phyloP scores from a whole-genome alignment of 1,140 invertebrate genomes.

The Calliopsis andreniformis region DNA sequence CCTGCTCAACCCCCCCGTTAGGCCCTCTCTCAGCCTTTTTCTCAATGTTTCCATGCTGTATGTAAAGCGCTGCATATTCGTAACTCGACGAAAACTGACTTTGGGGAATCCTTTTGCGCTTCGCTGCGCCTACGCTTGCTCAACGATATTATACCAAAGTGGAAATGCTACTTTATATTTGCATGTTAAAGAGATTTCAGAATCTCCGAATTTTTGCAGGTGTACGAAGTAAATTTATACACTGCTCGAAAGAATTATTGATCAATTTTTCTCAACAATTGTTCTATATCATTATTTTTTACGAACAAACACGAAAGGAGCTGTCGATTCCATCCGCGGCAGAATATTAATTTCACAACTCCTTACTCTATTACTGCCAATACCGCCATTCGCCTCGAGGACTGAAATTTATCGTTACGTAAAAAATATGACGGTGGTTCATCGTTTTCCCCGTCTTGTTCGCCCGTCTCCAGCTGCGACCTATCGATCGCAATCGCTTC shows the following conservation, averaged over 20 bases:
- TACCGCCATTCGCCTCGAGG: not conserved
- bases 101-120: conserved; percentile 11
- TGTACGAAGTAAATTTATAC: too few species aligned
- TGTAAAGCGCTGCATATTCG: conserved; percentile 5
- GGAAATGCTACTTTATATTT: too few species aligned
- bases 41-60: conserved; percentile 27
- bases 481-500: not conserved
- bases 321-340: not conserved
- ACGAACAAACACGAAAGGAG: too few species aligned
- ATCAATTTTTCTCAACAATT: too few species aligned
- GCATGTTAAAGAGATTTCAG: too few species aligned
- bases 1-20: not conserved
- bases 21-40: conserved; percentile 3
- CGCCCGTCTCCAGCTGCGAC: not conserved
- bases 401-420: not conserved
- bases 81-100: conserved; percentile 15
- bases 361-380: not conserved
- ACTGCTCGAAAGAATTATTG: too few species aligned
- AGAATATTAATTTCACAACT: not conserved
- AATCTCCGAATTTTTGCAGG: too few species aligned
- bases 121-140: conserved; percentile 21
- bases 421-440: not conserved
- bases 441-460: not conserved
- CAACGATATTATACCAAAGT: too few species aligned
- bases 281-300: too few species aligned